These are phyloP conservation scores for Apostichopus leukothele DNA, from an alignment of 53 echinoderm and acorn worm species.

Conservation along the genomic window DNA sequence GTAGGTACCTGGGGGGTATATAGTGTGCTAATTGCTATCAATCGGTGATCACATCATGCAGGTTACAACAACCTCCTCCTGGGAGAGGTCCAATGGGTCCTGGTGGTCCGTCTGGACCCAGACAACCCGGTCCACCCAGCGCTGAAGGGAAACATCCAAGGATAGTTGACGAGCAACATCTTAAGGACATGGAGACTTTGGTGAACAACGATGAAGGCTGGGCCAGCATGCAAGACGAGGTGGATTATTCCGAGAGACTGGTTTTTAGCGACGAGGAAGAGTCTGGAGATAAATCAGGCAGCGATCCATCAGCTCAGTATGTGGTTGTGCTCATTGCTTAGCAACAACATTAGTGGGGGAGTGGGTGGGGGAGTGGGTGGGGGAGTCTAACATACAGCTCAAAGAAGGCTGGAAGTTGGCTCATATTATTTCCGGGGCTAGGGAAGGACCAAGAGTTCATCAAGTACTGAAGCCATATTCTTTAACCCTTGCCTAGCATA, in stretches of 20 bases:
- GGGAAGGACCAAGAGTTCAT: too few relatives aligned
- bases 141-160: constrained; percentile 55
- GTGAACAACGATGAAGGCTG: constrained; percentile 69
- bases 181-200: constrained; percentile 72
- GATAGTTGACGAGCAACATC: constrained; percentile 71
- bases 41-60: background rate
- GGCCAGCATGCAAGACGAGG: constrained; percentile 86
- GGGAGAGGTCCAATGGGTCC: constrained; percentile 68
- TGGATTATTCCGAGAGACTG: constrained; percentile 93
- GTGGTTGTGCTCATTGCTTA: background rate
- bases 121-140: background rate
- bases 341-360: too few relatives aligned
- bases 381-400: too few relatives aligned
- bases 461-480: too few relatives aligned
- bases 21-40: background rate
- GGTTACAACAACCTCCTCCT: constrained; percentile 70
- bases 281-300: constrained; percentile 9
- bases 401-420: too few relatives aligned
- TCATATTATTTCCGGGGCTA: too few relatives aligned
- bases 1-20: background rate
- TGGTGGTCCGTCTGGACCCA: constrained; percentile 26
- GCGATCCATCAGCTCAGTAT: background rate
- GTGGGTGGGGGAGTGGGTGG: too few relatives aligned
- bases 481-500: too few relatives aligned
- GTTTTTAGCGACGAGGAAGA: constrained; percentile 97